A percentile compares a stretch with the other conserved stretches of the same genome.
Conservation (phyloP, 2,888 invertebrate genomes). For the Agrotis puta region DNA sequence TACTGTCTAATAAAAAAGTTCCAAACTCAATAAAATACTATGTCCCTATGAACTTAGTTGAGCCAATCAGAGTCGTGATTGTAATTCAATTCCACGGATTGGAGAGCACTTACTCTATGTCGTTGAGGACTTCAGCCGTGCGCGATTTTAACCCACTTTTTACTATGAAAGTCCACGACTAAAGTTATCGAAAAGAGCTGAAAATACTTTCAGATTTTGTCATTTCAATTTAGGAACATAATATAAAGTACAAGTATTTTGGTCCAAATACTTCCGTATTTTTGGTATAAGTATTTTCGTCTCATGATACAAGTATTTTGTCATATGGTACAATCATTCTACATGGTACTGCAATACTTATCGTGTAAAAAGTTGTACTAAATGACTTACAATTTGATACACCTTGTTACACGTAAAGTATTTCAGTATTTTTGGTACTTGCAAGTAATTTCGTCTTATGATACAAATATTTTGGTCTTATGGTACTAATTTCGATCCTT, state of each 20-base stretch:
- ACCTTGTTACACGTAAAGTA: too few relatives aligned
- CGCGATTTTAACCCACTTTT: slow-evolving; percentile 29
- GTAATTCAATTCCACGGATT: slow-evolving; percentile 67
- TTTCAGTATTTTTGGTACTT: too few relatives aligned
- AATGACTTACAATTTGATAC: too few relatives aligned
- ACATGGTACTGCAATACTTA: too few relatives aligned
- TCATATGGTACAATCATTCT: neutral
- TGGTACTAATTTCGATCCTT: too few relatives aligned
- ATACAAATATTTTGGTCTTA: too few relatives aligned
- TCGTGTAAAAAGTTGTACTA: too few relatives aligned
- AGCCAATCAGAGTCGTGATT: slow-evolving; percentile 67
- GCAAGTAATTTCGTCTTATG: too few relatives aligned
- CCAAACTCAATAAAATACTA: slow-evolving; percentile 28
- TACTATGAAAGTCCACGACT: slow-evolving; percentile 9
- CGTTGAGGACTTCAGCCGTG: slow-evolving; percentile 46
- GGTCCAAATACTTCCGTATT: too few relatives aligned
- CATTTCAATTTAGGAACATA: slow-evolving; percentile 7
- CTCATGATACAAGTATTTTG: neutral
- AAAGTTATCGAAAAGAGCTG: slow-evolving; percentile 16
- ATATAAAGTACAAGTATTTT: neutral
- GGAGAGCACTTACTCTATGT: slow-evolving; percentile 63
- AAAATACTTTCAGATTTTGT: slow-evolving; percentile 5
- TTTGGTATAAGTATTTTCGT: neutral
- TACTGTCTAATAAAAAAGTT: neutral
- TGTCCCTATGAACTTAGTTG: slow-evolving; percentile 47